These are phyloP conservation scores for Glaucopsyche alexis DNA, from an alignment of 2,888 invertebrate species.

Conservation along the genomic window DNA sequence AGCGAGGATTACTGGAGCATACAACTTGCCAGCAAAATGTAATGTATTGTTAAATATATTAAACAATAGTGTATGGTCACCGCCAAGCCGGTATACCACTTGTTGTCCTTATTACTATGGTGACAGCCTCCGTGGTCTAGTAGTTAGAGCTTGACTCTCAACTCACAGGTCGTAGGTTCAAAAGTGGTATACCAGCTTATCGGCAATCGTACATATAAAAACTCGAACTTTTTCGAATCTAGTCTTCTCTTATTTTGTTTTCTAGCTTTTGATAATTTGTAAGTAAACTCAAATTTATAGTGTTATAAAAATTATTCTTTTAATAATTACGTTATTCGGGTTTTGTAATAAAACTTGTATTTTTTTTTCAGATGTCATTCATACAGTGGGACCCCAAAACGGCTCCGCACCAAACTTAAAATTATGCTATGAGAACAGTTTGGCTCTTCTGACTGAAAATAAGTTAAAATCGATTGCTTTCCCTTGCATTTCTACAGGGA, in stretches of 20 bases:
- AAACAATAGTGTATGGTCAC: background rate
- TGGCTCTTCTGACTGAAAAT: conserved; percentile 79
- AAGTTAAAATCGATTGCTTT: conserved; percentile 86
- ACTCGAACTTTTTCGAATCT: no score
- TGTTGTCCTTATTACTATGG: no score
- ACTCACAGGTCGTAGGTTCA: no score
- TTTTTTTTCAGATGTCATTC: conserved; percentile 86
- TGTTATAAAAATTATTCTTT: no score
- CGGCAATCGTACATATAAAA: no score
- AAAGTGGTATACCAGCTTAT: no score
- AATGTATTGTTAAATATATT: conserved; percentile 52
- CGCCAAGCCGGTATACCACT: no score
- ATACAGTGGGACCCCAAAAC: conserved; percentile 93
- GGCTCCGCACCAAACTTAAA: conserved; percentile 82
- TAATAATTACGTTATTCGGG: background rate
- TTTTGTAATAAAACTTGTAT: conserved; percentile 45
- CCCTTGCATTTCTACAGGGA: conserved; percentile 95
- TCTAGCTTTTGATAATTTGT: no score
- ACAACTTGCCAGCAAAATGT: conserved; percentile 91
- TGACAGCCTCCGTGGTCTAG: no score
- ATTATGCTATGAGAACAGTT: conserved; percentile 85
- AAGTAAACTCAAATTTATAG: no score
- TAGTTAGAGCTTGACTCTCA: no score
- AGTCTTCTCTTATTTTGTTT: no score
- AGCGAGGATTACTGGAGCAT: conserved; percentile 91